A percentile compares a stretch with the other conserved stretches of the same genome.
These are phyloP conservation scores for Crossocerus cetratus DNA, from an alignment of 2,888 invertebrate species.

Conservation along the genomic window DNA sequence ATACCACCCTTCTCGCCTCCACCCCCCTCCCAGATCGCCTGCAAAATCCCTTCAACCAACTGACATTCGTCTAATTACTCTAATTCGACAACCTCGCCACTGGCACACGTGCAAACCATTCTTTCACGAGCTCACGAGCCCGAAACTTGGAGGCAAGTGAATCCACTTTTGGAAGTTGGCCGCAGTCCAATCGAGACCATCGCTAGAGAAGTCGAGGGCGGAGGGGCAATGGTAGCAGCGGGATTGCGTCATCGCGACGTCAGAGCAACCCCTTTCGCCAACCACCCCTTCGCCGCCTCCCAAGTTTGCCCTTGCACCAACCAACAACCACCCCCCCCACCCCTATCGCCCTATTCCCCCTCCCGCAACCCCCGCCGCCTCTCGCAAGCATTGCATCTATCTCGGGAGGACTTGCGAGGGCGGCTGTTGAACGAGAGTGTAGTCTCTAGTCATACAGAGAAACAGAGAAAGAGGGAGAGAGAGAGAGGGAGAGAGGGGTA, in stretches of 20 bases:
- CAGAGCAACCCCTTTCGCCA: constrained; percentile 51
- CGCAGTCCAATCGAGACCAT: background rate
- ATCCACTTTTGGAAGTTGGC: too few relatives aligned
- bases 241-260: constrained; percentile 64
- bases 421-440: background rate
- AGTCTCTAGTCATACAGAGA: background rate
- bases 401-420: background rate
- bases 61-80: too few relatives aligned
- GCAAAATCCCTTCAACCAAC: too few relatives aligned
- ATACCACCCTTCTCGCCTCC: too few relatives aligned
- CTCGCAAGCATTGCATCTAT: background rate
- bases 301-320: constrained; percentile 34
- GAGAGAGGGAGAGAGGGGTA: background rate
- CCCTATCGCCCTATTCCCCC: too few relatives aligned
- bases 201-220: background rate
- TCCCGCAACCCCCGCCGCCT: background rate
- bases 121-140: too few relatives aligned
- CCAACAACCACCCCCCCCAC: background rate
- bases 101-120: too few relatives aligned
- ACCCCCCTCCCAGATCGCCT: too few relatives aligned
- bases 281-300: constrained; percentile 8
- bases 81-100: too few relatives aligned
- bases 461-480: too few relatives aligned
- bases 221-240: constrained; percentile 14
- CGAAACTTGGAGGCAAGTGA: too few relatives aligned